A percentile compares a stretch with the other conserved stretches of the same genome.
Evolutionary conservation across 2,113 vertebrate species (phyloP).

Genomic region (Lepidothrix coronata): DNA sequence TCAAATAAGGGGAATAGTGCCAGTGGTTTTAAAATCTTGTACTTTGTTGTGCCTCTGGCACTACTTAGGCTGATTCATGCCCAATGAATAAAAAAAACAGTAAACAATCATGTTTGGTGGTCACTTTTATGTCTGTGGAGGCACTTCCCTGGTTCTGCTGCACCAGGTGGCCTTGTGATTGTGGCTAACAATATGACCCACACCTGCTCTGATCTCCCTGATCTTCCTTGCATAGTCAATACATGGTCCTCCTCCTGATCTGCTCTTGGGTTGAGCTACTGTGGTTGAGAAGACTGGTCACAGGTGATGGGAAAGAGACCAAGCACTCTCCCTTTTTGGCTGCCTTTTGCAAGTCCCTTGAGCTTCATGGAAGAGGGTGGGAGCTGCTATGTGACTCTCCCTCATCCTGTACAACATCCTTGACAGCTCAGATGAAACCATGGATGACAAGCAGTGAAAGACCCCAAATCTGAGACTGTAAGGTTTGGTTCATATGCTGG

Average conservation of each 20-base stretch:
- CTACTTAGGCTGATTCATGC: accelerated
- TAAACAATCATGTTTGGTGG: not conserved
- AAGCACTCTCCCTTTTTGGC: not conserved
- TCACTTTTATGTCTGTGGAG: accelerated
- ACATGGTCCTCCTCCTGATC: not conserved
- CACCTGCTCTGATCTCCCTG: not conserved
- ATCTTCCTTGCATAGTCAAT: not conserved
- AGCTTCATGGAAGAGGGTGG: not conserved
- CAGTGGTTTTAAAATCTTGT: not conserved
- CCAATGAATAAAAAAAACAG: not conserved
- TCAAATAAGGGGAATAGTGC: not conserved
- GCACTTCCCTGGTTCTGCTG: not conserved
- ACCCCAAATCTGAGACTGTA: not conserved
- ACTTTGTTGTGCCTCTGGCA: not conserved
- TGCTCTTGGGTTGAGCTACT: not conserved
- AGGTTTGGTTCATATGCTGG: not conserved
- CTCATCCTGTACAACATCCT: not conserved
- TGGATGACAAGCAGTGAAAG: not conserved
- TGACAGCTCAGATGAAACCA: not conserved
- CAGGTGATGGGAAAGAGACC: not conserved
- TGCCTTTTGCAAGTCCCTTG: not conserved
- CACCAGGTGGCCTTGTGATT: not conserved
- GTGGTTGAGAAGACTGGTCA: not conserved
- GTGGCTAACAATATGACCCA: not conserved
- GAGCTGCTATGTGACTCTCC: not conserved